phyloP scores from a whole-genome alignment of 2,113 vertebrate species.

The Rattus norvegicus region GRCr8 NC_086033.1:9126001-9126500 shows the following conservation, averaged over 20 bases:
- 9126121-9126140: constrained; percentile 88
- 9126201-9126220: constrained; percentile 85
- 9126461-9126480: constrained; percentile 89
- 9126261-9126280: constrained; percentile 91
- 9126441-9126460: constrained; percentile 88
- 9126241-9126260: constrained; percentile 90
- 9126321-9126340: constrained; percentile 90
- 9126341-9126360: constrained; percentile 90
- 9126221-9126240: constrained; percentile 89
- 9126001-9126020: constrained; percentile 61
- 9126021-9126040: constrained; percentile 61
- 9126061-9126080: constrained; percentile 85
- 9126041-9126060: constrained; percentile 49
- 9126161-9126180: constrained; percentile 88
- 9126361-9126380: constrained; percentile 89
- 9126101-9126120: constrained; percentile 87
- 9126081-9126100: constrained; percentile 84
- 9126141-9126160: constrained; percentile 88
- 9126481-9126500: constrained; percentile 85
- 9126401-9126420: constrained; percentile 87
- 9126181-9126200: constrained; percentile 88
- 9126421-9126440: constrained; percentile 87
- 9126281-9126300: constrained; percentile 89
- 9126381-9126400: constrained; percentile 87
- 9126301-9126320: constrained; percentile 92